Evolutionary conservation across 2,113 vertebrate species (phyloP).

Genomic region (Mesocricetus auratus): DNA sequence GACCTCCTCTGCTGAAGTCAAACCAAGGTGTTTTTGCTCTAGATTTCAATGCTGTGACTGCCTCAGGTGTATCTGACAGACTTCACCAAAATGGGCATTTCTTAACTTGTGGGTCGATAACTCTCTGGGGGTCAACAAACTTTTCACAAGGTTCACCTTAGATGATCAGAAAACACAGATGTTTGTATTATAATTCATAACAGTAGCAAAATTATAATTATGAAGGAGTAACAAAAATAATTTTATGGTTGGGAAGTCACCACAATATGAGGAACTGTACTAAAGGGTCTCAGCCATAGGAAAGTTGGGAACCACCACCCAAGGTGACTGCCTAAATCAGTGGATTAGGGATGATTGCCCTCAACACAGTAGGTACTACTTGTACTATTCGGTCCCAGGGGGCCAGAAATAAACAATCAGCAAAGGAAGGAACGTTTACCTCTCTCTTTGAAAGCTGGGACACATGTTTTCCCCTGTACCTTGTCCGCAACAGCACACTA

Average conservation of each 20-base stretch:
- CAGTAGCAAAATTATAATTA: neutral
- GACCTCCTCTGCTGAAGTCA: neutral
- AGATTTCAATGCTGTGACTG: neutral
- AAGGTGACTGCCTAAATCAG: neutral
- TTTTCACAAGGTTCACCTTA: neutral
- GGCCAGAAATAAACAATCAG: neutral
- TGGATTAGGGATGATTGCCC: neutral
- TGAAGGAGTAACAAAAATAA: neutral
- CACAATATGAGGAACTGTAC: neutral
- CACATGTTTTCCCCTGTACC: too few species aligned
- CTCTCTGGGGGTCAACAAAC: neutral
- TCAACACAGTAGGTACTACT: neutral
- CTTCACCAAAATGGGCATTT: neutral
- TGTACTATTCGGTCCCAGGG: neutral
- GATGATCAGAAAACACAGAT: neutral
- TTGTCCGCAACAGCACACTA: neutral
- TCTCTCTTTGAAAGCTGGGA: neutral
- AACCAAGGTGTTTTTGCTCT: neutral
- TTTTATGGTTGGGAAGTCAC: neutral
- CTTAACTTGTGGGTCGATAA: neutral
- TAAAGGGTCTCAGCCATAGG: neutral
- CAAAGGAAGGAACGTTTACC: rapidly evolving
- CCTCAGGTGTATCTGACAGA: neutral
- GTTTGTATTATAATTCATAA: neutral
- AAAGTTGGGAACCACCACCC: neutral